Base-by-base conservation (phyloP, 2,888 invertebrate species). In the Trilocha varians region DNA sequence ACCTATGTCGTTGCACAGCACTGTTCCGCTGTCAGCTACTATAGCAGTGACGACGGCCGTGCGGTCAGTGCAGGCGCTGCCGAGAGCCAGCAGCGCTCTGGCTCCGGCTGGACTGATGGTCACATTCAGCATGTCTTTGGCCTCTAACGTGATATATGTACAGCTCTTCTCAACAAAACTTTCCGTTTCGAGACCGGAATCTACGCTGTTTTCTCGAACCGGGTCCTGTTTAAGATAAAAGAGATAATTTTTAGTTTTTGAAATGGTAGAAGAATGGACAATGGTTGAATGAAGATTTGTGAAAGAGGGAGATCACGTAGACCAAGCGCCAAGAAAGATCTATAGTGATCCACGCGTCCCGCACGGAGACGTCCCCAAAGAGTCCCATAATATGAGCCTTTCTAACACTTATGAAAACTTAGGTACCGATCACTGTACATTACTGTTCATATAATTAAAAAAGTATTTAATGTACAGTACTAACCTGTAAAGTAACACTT, bases 51-150 rank as follows among this genome's bases (percentile, higher is more conserved):
- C 70, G 46, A 87, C 56, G 25, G 83, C 88, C 14, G 73, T 55
- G 5, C 78, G 52, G 42, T 78, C 78, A 3, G 51, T 48, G 45
- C 69, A 59, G 5, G 76, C 75, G 1, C 55, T 57, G 0, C 63
- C 52, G 34, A 79, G 55, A 18, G 75, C 67, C 6, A 86, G 78
- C 35, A 91, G 57, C 3, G 89, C 88, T 41, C 88, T 80, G 4
- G 93, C 87, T 78, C 88, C 59, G 76, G 88, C 48, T 2, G 92
- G 91, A 0, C 93, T 92, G 17, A 94, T 60, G 0, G 92, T 92
- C 2, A 93, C 55, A 53, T 91, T 89, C 3, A 94, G 76, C 36
- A 86, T 78, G 47, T 92, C 91, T 39, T 89, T 87, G 0, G 92
- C 89, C 49, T 91, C 91, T 3, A 94, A 59, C 39, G 92, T 78